A percentile compares a stretch with the other conserved stretches of the same genome.
phyloP scores from a whole-genome alignment of 2,113 vertebrate genomes.

The Psettodes erumei region DNA sequence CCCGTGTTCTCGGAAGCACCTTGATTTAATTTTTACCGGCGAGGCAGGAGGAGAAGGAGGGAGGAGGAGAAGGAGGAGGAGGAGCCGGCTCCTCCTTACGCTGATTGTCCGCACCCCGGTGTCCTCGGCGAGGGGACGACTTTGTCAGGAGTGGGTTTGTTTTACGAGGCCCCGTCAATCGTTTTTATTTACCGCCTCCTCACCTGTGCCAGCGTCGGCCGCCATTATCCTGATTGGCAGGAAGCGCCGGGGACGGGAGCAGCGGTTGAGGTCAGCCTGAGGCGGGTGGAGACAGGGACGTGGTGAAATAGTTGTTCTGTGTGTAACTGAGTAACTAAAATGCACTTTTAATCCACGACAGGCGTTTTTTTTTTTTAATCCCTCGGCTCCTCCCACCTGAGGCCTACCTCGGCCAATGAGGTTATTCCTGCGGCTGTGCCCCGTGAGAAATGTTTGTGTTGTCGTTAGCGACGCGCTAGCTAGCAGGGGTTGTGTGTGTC shows the following conservation, averaged over 20 bases:
- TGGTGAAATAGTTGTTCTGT: neutral
- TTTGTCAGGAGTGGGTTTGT: conserved; percentile 68
- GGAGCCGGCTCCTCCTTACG: too few relatives aligned
- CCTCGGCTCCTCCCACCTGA: conserved; percentile 65
- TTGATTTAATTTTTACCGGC: conserved; percentile 88
- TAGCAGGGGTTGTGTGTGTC: conserved; percentile 48
- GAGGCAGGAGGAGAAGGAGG: conserved; percentile 83
- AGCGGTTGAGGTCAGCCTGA: neutral
- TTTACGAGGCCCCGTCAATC: conserved; percentile 81
- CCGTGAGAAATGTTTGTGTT: conserved; percentile 62
- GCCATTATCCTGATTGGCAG: conserved; percentile 79
- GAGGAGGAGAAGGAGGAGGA: conserved; percentile 58
- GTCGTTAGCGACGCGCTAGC: conserved; percentile 43
- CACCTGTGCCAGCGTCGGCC: conserved; percentile 80
- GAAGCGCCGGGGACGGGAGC: conserved; percentile 29
- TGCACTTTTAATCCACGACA: too few relatives aligned
- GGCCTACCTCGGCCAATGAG: conserved; percentile 65
- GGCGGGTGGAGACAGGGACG: conserved; percentile 8
- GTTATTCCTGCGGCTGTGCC: conserved; percentile 54
- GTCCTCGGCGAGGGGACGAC: conserved; percentile 50
- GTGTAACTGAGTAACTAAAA: neutral
- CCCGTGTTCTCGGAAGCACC: conserved; percentile 92
- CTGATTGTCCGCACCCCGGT: conserved; percentile 81
- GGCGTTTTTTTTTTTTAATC: too few relatives aligned
- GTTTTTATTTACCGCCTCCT: conserved; percentile 81